Percentiles rank a stretch among this genome's conserved stretches.
Evolutionary conservation across 2,888 invertebrate genomes (phyloP).

Genomic region (Crioceris asparagi): DNA sequence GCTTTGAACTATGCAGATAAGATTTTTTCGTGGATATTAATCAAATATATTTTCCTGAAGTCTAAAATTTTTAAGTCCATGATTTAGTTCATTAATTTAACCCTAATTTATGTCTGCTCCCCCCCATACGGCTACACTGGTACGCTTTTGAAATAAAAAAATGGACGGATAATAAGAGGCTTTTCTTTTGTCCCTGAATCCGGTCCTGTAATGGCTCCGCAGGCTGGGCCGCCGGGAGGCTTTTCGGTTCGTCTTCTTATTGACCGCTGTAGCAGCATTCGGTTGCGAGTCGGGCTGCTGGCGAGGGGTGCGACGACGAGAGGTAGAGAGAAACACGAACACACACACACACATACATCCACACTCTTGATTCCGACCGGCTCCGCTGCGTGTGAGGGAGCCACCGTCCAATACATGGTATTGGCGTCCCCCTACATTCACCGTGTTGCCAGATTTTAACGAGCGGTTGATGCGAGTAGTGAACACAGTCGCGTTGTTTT

Average conservation of each 20-base stretch:
- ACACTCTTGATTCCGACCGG: constrained; percentile 17
- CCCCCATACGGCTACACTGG: too few relatives aligned
- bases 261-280: constrained; percentile 32
- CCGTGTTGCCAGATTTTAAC: constrained; percentile 38
- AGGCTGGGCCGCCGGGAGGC: constrained; percentile 1
- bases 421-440: constrained; percentile 37
- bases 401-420: constrained; percentile 27
- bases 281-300: constrained; percentile 9
- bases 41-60: too few relatives aligned
- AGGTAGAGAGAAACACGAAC: background rate
- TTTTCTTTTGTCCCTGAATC: background rate
- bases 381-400: constrained; percentile 38
- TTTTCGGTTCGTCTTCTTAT: constrained; percentile 32
- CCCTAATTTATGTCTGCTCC: too few relatives aligned
- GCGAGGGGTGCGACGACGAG: constrained; percentile 6
- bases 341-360: too few relatives aligned
- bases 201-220: background rate
- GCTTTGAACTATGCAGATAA: too few relatives aligned
- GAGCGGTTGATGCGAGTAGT: constrained; percentile 28
- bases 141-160: too few relatives aligned
- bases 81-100: too few relatives aligned
- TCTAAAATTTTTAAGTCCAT: too few relatives aligned
- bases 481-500: constrained; percentile 8
- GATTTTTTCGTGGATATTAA: too few relatives aligned
- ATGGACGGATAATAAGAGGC: background rate